Evolutionary conservation across 1,140 invertebrate genomes (phyloP), one percentile per base, ranked within the genome.

Genomic region (Artemia franciscana): DNA sequence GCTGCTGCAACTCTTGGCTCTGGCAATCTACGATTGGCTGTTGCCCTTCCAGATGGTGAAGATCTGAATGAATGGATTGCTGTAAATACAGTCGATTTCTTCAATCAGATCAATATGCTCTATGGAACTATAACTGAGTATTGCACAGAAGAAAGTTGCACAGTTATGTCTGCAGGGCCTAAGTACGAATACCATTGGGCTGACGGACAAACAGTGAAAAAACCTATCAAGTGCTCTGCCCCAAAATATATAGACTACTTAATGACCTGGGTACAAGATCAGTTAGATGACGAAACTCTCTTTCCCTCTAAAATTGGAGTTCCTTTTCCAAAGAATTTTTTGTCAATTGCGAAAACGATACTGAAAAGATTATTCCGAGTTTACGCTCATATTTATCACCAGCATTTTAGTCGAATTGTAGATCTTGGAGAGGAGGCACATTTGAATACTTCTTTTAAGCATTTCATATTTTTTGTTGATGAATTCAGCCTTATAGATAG

Each of bases 151-250:
- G 90, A 97, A 67, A 91, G 86, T 66, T 99, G 96, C 77, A 84
- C 91, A 15, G 91, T 97, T 62, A 99, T 99, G 96, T 88, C 86
- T 24, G 87, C 86, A 26, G 94, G 94, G 27, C 92, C 93, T 61
- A 97, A 98, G 74, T 98, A 98, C 72, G 95, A 99, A 75, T 99
- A 99, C 74, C 96, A 98, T 74, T 99, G 96, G 95, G 94, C 94
- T 4, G 95, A 98, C 77, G 94, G 93, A 12, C 86, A 91, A 68
- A 94, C 91, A 2, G 91, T 98, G 1, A 97, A 98, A 72, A 98
- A 98, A 73, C 92, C 94, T 21, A 98, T 98, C 64, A 97, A 97
- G 75, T 98, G 93, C 78, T 96, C 93, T 51, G 96, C 96, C 59
- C 94, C 95, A 21, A 95, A 96, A 73, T 99, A 99, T 72, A 98